Percentiles rank a stretch among this genome's conserved stretches.
Conservation (phyloP, 1,140 invertebrate species). For the Alviniconcha marisindica region DNA sequence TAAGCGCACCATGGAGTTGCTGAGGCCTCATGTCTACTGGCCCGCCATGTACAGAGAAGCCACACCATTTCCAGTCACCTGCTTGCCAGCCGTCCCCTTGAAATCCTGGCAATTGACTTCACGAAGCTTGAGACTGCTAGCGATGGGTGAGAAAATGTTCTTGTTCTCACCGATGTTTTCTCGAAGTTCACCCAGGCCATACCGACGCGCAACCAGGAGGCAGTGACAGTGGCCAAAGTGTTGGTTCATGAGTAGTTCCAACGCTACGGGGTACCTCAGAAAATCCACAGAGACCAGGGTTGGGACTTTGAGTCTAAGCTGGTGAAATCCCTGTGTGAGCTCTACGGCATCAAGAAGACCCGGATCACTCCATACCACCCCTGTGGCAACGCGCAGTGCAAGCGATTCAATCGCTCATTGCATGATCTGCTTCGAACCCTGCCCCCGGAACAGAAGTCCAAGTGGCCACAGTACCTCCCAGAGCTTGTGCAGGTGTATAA, state of each 20-base stretch:
- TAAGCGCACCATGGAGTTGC: conserved; percentile 36
- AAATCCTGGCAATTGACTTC: conserved; percentile 52
- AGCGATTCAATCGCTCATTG: conserved; percentile 47
- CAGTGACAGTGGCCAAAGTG: conserved; percentile 43
- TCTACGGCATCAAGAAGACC: conserved; percentile 48
- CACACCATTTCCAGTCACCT: conserved; percentile 23
- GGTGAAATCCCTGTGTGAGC: conserved; percentile 41
- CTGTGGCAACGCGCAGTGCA: conserved; percentile 49
- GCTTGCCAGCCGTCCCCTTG: conserved; percentile 41
- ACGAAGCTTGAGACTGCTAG: conserved; percentile 38
- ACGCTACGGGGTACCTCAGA: conserved; percentile 39
- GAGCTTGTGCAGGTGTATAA: conserved; percentile 51
- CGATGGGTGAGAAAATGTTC: conserved; percentile 45
- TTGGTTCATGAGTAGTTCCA: conserved; percentile 52
- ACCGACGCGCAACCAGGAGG: conserved; percentile 46
- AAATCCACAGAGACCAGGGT: conserved; percentile 54
- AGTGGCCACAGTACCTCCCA: conserved; percentile 47
- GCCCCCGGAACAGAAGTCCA: conserved; percentile 33
- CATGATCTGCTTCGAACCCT: conserved; percentile 50
- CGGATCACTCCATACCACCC: conserved; percentile 53
- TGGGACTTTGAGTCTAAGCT: conserved; percentile 46
- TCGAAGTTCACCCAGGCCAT: conserved; percentile 46
- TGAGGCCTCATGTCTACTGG: conserved; percentile 12
- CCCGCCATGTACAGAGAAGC: too few species aligned
- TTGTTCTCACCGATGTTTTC: conserved; percentile 49